A percentile compares a stretch with the other conserved stretches of the same genome.
Evolutionary conservation across 1,140 invertebrate genomes (phyloP).

Genomic region (Galendromus occidentalis): DNA sequence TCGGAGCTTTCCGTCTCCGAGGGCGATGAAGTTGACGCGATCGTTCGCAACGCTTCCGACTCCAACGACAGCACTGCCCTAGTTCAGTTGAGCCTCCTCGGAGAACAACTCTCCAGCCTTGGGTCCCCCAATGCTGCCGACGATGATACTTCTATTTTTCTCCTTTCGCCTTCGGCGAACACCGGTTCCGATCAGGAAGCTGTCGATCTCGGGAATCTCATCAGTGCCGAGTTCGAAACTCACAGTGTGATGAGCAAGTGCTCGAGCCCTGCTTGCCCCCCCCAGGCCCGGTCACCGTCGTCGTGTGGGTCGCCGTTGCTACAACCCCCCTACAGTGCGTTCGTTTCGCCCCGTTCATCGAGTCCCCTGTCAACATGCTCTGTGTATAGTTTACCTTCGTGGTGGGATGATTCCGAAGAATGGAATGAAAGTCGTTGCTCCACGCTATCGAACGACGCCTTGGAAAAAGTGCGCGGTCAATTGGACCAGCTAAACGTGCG

Average conservation of each 20-base stretch:
- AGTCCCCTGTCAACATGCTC: conserved; percentile 1
- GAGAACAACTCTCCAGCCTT: conserved; percentile 8
- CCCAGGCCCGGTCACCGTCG: background rate
- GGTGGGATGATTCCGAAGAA: background rate
- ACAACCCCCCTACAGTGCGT: background rate
- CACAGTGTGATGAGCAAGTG: background rate
- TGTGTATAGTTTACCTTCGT: too few species aligned
- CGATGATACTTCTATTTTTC: background rate
- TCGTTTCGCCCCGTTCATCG: background rate
- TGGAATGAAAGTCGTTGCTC: background rate
- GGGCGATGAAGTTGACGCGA: background rate
- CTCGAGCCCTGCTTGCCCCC: background rate
- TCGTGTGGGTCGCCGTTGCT: background rate
- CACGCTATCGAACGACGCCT: background rate
- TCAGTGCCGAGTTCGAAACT: background rate
- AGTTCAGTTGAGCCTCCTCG: background rate
- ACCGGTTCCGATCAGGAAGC: background rate
- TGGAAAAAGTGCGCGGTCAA: conserved; percentile 1
- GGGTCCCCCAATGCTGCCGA: background rate
- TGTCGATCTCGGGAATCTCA: conserved; percentile 4
- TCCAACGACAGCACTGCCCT: conserved; percentile 4
- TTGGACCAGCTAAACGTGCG: background rate
- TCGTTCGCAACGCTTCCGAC: background rate
- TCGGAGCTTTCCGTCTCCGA: background rate
- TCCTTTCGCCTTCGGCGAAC: background rate